Conservation (phyloP, 2,888 invertebrate genomes). For the Syrphus vitripennis region DNA sequence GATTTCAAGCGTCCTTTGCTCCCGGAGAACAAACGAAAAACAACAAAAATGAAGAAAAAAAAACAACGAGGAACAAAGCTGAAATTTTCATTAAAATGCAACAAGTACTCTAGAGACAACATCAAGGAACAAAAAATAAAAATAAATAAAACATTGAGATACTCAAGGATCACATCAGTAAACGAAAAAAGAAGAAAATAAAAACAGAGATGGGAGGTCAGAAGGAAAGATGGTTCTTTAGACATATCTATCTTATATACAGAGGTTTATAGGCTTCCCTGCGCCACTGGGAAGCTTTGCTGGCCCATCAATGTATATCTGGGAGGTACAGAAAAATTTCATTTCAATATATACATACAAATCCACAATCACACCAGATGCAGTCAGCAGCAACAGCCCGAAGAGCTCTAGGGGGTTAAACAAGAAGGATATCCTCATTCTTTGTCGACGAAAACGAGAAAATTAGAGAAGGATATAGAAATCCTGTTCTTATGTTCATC, state of each 20-base stretch:
- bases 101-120: constrained; percentile 61
- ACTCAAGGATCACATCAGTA: neutral
- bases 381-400: constrained; percentile 31
- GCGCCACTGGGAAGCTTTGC: constrained; percentile 17
- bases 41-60: neutral
- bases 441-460: constrained; percentile 7
- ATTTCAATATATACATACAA: neutral
- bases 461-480: neutral
- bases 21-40: constrained; percentile 18
- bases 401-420: constrained; percentile 25
- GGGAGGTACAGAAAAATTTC: constrained; percentile 17
- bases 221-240: constrained; percentile 30
- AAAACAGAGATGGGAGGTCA: neutral
- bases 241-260: constrained; percentile 4
- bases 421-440: constrained; percentile 34
- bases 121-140: constrained; percentile 32
- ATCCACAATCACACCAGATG: constrained; percentile 20
- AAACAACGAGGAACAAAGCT: constrained; percentile 15
- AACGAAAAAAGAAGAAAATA: neutral
- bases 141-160: constrained; percentile 53
- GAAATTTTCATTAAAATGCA: constrained; percentile 67
- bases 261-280: constrained; percentile 15
- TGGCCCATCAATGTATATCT: neutral
- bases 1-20: constrained; percentile 58
- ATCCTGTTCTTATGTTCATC: constrained; percentile 50